Evolutionary conservation across 2,113 vertebrate species (phyloP).

Genomic region (Orcinus orca): DNA sequence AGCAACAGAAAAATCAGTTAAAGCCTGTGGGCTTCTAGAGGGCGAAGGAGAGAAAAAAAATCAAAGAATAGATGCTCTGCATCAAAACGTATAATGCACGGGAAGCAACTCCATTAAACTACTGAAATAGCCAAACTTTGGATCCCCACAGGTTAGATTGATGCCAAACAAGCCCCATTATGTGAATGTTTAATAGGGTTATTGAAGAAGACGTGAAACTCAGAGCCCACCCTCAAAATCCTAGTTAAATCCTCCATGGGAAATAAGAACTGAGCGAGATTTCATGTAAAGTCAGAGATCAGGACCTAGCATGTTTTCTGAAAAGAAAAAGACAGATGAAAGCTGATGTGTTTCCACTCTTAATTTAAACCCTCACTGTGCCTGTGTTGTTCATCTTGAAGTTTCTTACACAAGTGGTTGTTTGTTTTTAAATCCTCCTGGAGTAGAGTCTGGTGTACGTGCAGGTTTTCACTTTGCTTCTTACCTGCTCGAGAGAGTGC

Average conservation of each 20-base stretch:
- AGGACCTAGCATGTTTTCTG: neutral
- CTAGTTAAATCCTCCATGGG: neutral
- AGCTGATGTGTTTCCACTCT: neutral
- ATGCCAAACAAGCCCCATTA: neutral
- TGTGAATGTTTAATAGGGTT: neutral
- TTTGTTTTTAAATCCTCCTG: neutral
- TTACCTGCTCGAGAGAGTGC: neutral
- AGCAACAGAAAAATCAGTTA: constrained; percentile 40
- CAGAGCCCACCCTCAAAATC: neutral
- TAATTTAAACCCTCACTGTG: neutral
- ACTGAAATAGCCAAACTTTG: neutral
- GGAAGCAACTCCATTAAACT: neutral
- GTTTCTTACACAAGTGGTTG: neutral
- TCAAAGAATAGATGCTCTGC: neutral
- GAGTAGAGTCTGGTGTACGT: neutral
- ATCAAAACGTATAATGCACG: neutral
- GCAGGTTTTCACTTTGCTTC: neutral
- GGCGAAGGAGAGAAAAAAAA: constrained; percentile 22
- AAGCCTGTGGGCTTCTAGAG: neutral
- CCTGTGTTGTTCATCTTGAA: neutral
- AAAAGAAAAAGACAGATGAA: constrained; percentile 10
- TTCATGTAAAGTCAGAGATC: constrained; percentile 2
- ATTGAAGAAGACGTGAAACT: neutral
- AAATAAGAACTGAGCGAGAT: neutral
- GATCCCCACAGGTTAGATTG: neutral